A percentile compares a stretch with the other conserved stretches of the same genome.
phyloP scores from a whole-genome alignment of 2,113 vertebrate species.

The Elaphurus davidianus region DNA sequence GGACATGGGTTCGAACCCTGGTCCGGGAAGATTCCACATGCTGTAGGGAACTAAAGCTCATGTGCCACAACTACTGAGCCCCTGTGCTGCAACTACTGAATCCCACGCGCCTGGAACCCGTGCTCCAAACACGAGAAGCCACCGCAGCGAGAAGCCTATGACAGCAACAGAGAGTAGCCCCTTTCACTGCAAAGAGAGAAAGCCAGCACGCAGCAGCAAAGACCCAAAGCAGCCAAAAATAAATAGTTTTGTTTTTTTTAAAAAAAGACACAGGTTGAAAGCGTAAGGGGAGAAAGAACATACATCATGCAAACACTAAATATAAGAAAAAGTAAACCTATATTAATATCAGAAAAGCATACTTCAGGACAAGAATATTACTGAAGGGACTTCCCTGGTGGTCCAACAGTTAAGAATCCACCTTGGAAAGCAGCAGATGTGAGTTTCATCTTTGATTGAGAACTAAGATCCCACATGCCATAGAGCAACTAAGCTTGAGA shows the following conservation, averaged over 20 bases:
- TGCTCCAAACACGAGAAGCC: not conserved
- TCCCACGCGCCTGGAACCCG: fast-evolving
- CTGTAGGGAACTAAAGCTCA: not conserved
- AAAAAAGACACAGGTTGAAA: not conserved
- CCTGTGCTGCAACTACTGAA: not conserved
- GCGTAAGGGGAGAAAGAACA: not conserved
- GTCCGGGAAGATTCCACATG: not conserved
- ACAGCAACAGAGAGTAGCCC: not conserved
- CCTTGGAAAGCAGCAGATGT: not conserved
- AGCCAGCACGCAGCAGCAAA: not conserved
- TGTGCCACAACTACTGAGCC: not conserved
- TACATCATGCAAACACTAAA: not conserved
- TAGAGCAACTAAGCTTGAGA: not conserved
- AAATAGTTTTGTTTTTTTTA: not conserved
- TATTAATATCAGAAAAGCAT: not conserved
- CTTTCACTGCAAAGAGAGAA: not conserved
- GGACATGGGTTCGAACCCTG: not conserved
- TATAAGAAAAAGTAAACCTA: not conserved
- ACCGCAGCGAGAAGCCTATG: not conserved
- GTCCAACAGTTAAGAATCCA: not conserved
- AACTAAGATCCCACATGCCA: not conserved
- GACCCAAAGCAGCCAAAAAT: not conserved
- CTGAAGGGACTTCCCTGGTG: not conserved
- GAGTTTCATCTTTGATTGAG: not conserved
- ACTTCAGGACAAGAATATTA: not conserved